Evolutionary conservation across 2,113 vertebrate genomes (phyloP), one percentile per base, ranked within the genome.

Genomic region (Tauraco erythrolophus): DNA sequence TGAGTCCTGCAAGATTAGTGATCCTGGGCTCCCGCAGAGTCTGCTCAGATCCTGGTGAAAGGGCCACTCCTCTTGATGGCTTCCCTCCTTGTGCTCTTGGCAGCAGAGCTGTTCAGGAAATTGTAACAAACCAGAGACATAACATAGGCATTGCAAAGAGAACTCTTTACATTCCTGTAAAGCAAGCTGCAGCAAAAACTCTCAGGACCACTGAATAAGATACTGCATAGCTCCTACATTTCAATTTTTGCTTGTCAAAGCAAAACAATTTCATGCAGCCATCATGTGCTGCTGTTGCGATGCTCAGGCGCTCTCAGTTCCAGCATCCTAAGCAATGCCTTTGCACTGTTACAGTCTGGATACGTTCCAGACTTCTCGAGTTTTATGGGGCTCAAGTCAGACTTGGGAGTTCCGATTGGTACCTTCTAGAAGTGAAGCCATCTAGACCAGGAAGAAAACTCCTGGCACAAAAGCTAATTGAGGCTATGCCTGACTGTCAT

Each of bases 111-210:
- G 94, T 79, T 97, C 98, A 97, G 98, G 98, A 98, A 98, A 98
- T 96, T 91, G 96, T 94, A 79, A 88, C 48, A 62, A 79, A 65
- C 70, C 72, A 41, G 90, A 99, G 98, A 98, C 98, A 98, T 97
- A 99, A 98, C 98, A 98, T 61, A 96, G 92, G 96, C 97, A 87
- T 92, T 94, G 95, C 93, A 85, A 69, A 87, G 92, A 97, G 95
- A 92, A 56, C 95, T 98, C 98, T 98, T 98, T 98, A 98, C 98
- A 98, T 99, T 99, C 98, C 98, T 98, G 96, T 58, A 46, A 81
- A 62, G 93, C 93, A 92, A 90, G 89, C 94, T 89, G 94, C 75
- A 30, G 89, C 92, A 74, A 31, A 84, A 85, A 13, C 94, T 78
- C 60, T 85, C 58, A 27, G 81, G 70, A 54, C 77, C 45, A 64